phyloP scores from a whole-genome alignment of 2,888 invertebrate species.

The Tetragonisca angustula region DNA sequence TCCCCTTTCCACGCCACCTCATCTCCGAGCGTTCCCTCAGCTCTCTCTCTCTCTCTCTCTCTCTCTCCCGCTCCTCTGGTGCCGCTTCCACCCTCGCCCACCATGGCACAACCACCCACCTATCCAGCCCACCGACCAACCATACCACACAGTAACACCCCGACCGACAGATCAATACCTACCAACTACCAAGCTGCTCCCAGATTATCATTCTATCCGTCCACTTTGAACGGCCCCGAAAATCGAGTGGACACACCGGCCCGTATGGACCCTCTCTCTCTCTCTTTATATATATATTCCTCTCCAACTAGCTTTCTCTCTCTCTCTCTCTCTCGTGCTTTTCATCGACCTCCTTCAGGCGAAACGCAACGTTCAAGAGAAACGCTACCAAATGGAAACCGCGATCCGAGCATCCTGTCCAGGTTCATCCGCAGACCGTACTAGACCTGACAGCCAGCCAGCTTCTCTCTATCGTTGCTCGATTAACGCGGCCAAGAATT shows the following conservation, averaged over 20 bases:
- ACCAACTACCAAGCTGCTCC: constrained; percentile 81
- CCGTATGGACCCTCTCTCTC: constrained; percentile 9
- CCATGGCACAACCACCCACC: constrained; percentile 72
- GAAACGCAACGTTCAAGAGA: not conserved
- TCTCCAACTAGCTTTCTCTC: not conserved
- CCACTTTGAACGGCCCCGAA: constrained; percentile 76
- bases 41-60: not conserved
- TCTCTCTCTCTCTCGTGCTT: not conserved
- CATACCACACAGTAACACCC: constrained; percentile 81
- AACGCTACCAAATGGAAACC: constrained; percentile 7
- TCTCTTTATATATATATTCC: not conserved
- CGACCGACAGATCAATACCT: constrained; percentile 82
- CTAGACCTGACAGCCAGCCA: not conserved
- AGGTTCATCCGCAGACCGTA: not conserved
- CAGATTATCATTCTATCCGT: constrained; percentile 82
- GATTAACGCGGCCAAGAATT: constrained; percentile 15
- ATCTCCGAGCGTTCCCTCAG: constrained; percentile 55
- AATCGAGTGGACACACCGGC: constrained; percentile 65
- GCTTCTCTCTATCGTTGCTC: not conserved
- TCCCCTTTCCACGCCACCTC: constrained; percentile 65
- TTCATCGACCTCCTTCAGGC: not conserved
- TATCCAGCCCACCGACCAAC: constrained; percentile 77
- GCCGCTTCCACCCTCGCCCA: constrained; percentile 64
- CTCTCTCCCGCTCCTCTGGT: constrained; percentile 38
- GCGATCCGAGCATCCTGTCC: not conserved